Percentiles rank a stretch among this genome's conserved stretches.
phyloP scores from a whole-genome alignment of 2,113 vertebrate species.

The Nothocercus julius region DNA sequence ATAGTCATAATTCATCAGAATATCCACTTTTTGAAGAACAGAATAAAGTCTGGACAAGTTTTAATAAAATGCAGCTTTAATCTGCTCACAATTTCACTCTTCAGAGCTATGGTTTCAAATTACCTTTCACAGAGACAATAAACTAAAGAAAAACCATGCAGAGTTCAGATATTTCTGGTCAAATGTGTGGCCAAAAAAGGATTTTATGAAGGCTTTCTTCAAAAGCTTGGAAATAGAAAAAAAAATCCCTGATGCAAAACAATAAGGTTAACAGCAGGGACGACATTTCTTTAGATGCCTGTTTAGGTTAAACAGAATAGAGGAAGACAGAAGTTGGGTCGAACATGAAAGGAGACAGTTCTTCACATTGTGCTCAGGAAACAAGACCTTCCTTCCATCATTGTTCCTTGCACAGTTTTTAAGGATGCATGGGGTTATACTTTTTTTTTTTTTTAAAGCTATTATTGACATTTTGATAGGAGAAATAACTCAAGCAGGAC shows the following conservation, averaged over 20 bases:
- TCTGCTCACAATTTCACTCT: neutral
- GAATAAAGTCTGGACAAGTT: neutral
- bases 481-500: neutral
- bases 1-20: neutral
- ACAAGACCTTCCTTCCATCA: neutral
- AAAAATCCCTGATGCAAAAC: constrained; percentile 14
- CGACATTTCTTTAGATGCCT: neutral
- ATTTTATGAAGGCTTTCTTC: neutral
- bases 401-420: neutral
- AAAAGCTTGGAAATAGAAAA: neutral
- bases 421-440: neutral
- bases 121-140: neutral
- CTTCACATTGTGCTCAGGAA: neutral
- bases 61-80: neutral
- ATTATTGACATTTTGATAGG: neutral
- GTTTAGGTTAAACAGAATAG: neutral
- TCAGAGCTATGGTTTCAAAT: neutral
- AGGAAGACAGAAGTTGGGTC: neutral
- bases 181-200: neutral
- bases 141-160: neutral
- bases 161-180: neutral
- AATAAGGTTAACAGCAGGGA: neutral
- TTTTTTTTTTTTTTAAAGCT: neutral
- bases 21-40: neutral
- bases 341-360: neutral